Percentiles rank a stretch among this genome's conserved stretches.
These are phyloP conservation scores for Plusia festucae DNA, from an alignment of 2,888 invertebrate genomes.

Conservation along the genomic window DNA sequence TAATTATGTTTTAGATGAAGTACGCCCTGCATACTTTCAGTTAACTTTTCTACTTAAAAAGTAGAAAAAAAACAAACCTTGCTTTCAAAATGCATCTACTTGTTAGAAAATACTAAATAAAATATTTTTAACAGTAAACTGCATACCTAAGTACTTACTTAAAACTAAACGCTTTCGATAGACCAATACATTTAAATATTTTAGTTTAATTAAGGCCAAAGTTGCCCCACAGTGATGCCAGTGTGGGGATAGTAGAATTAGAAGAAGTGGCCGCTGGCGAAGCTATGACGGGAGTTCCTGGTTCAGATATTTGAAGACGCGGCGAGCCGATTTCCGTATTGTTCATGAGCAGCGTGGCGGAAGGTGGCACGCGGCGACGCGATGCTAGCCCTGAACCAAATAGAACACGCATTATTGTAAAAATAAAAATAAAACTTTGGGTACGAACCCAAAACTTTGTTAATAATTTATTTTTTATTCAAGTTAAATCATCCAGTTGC, in stretches of 20 bases:
- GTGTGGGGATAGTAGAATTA: slow-evolving; percentile 51
- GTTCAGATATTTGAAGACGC: slow-evolving; percentile 39
- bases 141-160: slow-evolving; percentile 21
- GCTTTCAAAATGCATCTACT: slow-evolving; percentile 35
- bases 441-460: slow-evolving; percentile 36
- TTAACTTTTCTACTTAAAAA: slow-evolving; percentile 71
- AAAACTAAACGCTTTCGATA: slow-evolving; percentile 25
- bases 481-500: no score
- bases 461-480: no score
- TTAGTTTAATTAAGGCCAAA: slow-evolving; percentile 67
- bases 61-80: slow-evolving; percentile 71
- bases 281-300: slow-evolving; percentile 63
- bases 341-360: slow-evolving; percentile 61
- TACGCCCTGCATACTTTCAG: slow-evolving; percentile 79
- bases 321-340: slow-evolving; percentile 38
- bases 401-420: background rate
- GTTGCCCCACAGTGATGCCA: slow-evolving; percentile 68
- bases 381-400: slow-evolving; percentile 64
- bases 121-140: slow-evolving; percentile 58
- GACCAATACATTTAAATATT: no score
- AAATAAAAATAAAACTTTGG: background rate
- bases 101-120: slow-evolving; percentile 45
- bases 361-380: slow-evolving; percentile 71
- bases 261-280: slow-evolving; percentile 64
- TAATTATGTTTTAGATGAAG: slow-evolving; percentile 54